Percentiles rank a stretch among this genome's conserved stretches.
phyloP scores from a whole-genome alignment of 2,888 invertebrate genomes.

The Apeira syringaria region DNA sequence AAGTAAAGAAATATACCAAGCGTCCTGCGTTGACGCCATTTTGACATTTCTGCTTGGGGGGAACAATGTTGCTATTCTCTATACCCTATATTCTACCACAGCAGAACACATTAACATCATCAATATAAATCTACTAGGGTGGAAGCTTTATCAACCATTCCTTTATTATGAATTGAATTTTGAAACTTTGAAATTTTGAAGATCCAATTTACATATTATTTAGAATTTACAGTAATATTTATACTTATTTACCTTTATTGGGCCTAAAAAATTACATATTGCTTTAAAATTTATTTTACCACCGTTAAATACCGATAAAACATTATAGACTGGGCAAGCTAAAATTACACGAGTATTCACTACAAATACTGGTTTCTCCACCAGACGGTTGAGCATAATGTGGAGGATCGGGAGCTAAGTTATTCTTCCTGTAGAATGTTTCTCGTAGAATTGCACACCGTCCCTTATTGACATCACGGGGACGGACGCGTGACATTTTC shows the following conservation, averaged over 20 bases:
- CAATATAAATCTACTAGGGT: too few relatives aligned
- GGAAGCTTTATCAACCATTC: too few relatives aligned
- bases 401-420: slow-evolving; percentile 79
- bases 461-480: slow-evolving; percentile 70
- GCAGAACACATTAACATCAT: too few relatives aligned
- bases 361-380: slow-evolving; percentile 63
- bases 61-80: slow-evolving; percentile 57
- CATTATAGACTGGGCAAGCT: neutral
- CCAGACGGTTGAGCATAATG: slow-evolving; percentile 79
- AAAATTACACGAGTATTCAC: slow-evolving; percentile 63
- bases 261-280: too few relatives aligned
- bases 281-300: too few relatives aligned
- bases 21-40: slow-evolving; percentile 95
- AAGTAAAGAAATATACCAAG: slow-evolving; percentile 97
- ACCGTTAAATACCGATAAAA: too few relatives aligned
- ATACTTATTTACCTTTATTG: too few relatives aligned
- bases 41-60: slow-evolving; percentile 82
- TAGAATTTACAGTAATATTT: too few relatives aligned
- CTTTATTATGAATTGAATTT: too few relatives aligned
- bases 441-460: slow-evolving; percentile 77
- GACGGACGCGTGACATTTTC: slow-evolving; percentile 54
- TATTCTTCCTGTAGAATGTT: slow-evolving; percentile 83
- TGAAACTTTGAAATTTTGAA: too few relatives aligned
- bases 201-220: too few relatives aligned
- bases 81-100: too few relatives aligned